Percentiles rank a stretch among this genome's conserved stretches.
Evolutionary conservation across 2,888 invertebrate genomes (phyloP).

Genomic region (Eulithis prunata): DNA sequence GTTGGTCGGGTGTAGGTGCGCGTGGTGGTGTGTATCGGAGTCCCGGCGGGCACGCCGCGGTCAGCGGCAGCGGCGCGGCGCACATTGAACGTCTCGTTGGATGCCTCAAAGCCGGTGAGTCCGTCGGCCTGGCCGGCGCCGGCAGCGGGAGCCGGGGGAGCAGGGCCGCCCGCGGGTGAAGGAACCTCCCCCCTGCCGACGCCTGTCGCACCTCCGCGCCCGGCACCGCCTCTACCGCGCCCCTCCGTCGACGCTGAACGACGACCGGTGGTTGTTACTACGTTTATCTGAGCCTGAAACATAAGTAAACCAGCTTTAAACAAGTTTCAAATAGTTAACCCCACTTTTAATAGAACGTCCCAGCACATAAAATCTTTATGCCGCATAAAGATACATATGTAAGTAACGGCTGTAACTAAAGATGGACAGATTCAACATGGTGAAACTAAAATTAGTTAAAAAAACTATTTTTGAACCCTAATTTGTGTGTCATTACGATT

Average conservation of each 20-base stretch:
- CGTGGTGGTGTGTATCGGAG: constrained; percentile 9
- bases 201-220: constrained; percentile 12
- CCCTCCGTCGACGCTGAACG: constrained; percentile 31
- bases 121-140: background rate
- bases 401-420: no score
- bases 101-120: background rate
- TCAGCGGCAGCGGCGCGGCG: constrained; percentile 1
- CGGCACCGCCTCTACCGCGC: constrained; percentile 8
- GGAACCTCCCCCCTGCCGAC: background rate
- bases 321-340: no score
- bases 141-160: background rate
- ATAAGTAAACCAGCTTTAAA: background rate
- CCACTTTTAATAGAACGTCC: no score
- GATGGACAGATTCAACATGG: no score
- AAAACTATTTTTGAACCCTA: no score
- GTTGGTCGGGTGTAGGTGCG: constrained; percentile 45
- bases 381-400: no score
- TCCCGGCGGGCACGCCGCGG: constrained; percentile 1
- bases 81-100: background rate
- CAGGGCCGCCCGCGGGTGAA: background rate
- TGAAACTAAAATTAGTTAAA: no score
- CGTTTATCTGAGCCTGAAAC: constrained; percentile 64
- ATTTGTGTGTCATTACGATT: no score
- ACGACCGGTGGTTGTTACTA: constrained; percentile 57
- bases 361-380: no score